Percentiles rank a stretch among this genome's conserved stretches.
phyloP scores from a whole-genome alignment of 2,888 invertebrate genomes.

The Nasonovia ribisnigri region DNA sequence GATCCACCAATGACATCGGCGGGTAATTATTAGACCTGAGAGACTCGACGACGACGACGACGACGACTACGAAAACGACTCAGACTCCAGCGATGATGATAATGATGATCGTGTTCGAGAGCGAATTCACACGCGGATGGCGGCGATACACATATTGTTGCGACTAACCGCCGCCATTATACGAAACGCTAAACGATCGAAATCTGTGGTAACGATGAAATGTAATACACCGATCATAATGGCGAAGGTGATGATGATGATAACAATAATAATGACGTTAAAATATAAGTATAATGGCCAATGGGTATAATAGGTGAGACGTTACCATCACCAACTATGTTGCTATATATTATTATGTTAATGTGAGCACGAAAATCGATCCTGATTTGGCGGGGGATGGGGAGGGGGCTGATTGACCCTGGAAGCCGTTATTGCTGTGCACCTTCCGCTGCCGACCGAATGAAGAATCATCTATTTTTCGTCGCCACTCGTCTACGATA shows the following conservation, averaged over 20 bases:
- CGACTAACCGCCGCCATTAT: not conserved
- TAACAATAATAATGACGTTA: not conserved
- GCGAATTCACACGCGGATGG: not conserved
- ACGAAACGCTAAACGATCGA: not conserved
- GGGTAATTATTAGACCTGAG: conserved; percentile 28
- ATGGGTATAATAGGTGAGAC: not conserved
- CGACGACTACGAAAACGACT: not conserved
- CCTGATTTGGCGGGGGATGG: not conserved
- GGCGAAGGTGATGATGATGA: not conserved
- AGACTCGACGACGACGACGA: not conserved
- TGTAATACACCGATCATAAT: not conserved
- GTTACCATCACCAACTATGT: too few relatives aligned
- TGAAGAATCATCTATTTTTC: not conserved
- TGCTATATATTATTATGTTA: not conserved
- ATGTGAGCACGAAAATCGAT: not conserved
- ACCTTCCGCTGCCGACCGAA: not conserved
- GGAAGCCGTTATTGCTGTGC: not conserved
- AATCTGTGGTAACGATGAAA: not conserved
- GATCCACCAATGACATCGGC: conserved; percentile 28
- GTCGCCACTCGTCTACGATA: not conserved
- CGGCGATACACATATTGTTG: not conserved
- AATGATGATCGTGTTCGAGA: not conserved
- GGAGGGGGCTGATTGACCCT: not conserved
- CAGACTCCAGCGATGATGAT: not conserved
- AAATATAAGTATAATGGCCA: not conserved